Percentiles rank a stretch among this genome's conserved stretches.
These are phyloP conservation scores for Aricia artaxerxes DNA, from an alignment of 2,888 invertebrate genomes.

Conservation along the genomic window DNA sequence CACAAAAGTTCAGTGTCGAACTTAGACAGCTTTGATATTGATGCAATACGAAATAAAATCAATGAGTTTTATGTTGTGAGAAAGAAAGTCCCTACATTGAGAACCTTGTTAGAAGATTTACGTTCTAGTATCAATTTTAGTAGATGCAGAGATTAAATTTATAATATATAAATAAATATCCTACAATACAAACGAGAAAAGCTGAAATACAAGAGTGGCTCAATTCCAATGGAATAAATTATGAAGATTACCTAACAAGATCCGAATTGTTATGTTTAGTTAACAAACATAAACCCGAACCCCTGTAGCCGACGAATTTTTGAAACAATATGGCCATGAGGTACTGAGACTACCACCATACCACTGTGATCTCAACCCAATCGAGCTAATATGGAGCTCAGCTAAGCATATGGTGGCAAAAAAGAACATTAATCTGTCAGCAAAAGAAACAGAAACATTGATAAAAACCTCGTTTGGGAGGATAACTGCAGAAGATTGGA, in stretches of 20 bases:
- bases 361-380: not conserved
- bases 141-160: conserved; percentile 30
- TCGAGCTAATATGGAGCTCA: not conserved
- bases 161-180: too few species aligned
- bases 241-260: not conserved
- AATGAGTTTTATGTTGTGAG: conserved; percentile 39
- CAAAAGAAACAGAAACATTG: not conserved
- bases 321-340: not conserved
- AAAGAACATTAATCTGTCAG: not conserved
- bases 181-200: not conserved
- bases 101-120: not conserved
- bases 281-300: conserved; percentile 2
- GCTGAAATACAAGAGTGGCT: not conserved
- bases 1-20: not conserved
- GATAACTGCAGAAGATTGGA: not conserved
- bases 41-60: conserved; percentile 37
- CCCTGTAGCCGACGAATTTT: not conserved
- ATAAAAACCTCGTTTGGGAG: not conserved
- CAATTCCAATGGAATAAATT: not conserved
- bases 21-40: conserved; percentile 30
- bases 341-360: not conserved
- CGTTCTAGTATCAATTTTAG: conserved; percentile 32
- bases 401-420: not conserved
- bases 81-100: conserved; percentile 36
- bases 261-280: not conserved